Conservation (phyloP, 2,888 invertebrate genomes). For the Drosophila infuscata region DNA sequence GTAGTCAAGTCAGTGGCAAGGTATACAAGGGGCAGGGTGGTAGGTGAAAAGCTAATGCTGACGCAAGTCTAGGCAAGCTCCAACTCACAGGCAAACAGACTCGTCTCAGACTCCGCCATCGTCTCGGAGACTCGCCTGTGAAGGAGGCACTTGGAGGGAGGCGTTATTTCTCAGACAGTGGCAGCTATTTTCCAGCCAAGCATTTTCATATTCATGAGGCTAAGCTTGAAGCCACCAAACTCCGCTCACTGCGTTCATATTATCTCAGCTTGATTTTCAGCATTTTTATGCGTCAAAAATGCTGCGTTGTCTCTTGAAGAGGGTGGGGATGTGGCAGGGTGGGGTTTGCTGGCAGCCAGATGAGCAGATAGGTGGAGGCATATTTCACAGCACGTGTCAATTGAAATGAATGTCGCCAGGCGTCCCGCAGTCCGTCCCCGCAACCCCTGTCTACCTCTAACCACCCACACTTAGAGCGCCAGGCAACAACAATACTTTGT, state of each 20-base stretch:
- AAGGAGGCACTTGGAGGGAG: neutral
- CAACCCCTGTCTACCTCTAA: conserved; percentile 5
- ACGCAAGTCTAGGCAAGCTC: conserved; percentile 56
- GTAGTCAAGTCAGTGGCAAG: neutral
- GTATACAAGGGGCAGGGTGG: neutral
- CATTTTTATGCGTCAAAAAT: conserved; percentile 75
- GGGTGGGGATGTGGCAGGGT: conserved; percentile 7
- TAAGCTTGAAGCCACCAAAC: conserved; percentile 24
- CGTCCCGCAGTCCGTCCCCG: conserved; percentile 61
- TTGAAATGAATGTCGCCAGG: conserved; percentile 82
- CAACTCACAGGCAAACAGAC: conserved; percentile 20
- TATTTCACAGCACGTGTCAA: conserved; percentile 79
- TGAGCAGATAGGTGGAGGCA: conserved; percentile 33
- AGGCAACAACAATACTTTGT: conserved; percentile 65
- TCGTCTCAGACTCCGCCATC: conserved; percentile 1
- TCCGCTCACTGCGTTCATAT: conserved; percentile 45
- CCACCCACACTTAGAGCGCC: conserved; percentile 15
- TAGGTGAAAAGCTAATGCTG: conserved; percentile 41
- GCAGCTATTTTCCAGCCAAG: conserved; percentile 73
- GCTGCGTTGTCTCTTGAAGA: conserved; percentile 54
- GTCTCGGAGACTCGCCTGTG: neutral
- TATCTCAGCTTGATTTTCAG: conserved; percentile 68
- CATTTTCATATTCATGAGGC: conserved; percentile 77
- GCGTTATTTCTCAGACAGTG: conserved; percentile 42
- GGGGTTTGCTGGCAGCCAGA: conserved; percentile 3